Evolutionary conservation across 2,797 vertebrate species (phyloP), one percentile per base, ranked within the genome.

Genomic region (Galago senegalensis): DNA sequence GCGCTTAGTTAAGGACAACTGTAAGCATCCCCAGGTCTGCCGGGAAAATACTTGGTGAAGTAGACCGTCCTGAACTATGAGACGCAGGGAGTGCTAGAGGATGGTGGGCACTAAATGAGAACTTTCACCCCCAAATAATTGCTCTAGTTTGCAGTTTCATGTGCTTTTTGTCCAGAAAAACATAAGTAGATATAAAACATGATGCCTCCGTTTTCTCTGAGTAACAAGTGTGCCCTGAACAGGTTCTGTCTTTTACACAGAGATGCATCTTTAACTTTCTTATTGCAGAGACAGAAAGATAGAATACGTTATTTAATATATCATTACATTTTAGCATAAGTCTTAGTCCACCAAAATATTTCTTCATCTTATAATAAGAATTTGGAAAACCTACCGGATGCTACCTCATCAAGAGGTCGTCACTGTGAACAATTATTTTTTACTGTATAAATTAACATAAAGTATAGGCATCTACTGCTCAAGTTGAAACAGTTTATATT

Each of bases 61-160:
- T 5, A 76, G 61, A 93, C 94, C 81, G 61, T 80, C 95, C 49
- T 72, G 67, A 82, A 86, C 95, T 80, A 56, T 25, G 93, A 91
- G 58, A 43, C 85, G 79, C 94, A 96, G 14, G 21, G 43, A 7
- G 0, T 29, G 20, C 21, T 75, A 75, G 21, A 95, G 25, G 27
- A 86, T 5, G 9, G 6, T 40, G 3, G 84, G 25, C 20, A 89
- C 10, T 1, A 34, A 87, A 56, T 63, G 63, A 82, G 20, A 95
- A n/a, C 0, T 27, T 95, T 83, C 43, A n/a, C 18, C 20, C 2
- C 27, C 12, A 17, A 34, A 1, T 87, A 9, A 25, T 53, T 85
- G 76, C 5, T 94, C 67, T 53, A 61, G 25, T 85, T 86, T 90
- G 1, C 1, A 61, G 34, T 31, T 94, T 60, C 31, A 40, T 4